Percentiles rank a stretch among this genome's conserved stretches.
Conservation (phyloP, 2,113 vertebrate species). For the Corythaeola cristata region DNA sequence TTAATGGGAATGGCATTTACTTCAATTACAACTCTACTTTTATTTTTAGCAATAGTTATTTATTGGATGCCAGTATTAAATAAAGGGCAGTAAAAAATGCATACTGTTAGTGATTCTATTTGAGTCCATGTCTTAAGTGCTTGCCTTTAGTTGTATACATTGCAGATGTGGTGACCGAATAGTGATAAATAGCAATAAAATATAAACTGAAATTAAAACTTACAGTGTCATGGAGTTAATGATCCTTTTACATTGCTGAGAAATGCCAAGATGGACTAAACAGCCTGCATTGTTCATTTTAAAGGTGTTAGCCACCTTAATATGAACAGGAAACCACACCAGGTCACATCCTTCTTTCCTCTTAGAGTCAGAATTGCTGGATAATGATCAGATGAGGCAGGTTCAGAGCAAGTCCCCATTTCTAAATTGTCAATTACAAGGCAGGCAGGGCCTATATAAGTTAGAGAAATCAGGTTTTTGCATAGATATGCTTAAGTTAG, state of each 20-base stretch:
- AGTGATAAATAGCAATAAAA: conserved; percentile 22
- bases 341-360: not conserved
- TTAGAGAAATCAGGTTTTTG: not conserved
- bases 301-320: not conserved
- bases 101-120: not conserved
- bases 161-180: not conserved
- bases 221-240: not conserved
- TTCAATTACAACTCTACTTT: conserved; percentile 30
- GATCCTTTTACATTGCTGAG: not conserved
- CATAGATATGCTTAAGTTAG: not conserved
- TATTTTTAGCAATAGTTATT: conserved; percentile 33
- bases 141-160: conserved; percentile 18
- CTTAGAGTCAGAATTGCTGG: not conserved
- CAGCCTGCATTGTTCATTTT: not conserved
- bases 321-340: not conserved
- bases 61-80: conserved; percentile 28
- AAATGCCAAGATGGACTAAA: not conserved
- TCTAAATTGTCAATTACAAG: not conserved
- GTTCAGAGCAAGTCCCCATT: not conserved
- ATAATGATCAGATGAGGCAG: not conserved
- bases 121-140: not conserved
- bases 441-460: not conserved
- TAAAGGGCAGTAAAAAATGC: conserved; percentile 8
- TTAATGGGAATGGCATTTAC: conserved; percentile 16
- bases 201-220: conserved; percentile 30